Conservation (phyloP, 1,140 invertebrate species). For the Euwallacea fornicatus region DNA sequence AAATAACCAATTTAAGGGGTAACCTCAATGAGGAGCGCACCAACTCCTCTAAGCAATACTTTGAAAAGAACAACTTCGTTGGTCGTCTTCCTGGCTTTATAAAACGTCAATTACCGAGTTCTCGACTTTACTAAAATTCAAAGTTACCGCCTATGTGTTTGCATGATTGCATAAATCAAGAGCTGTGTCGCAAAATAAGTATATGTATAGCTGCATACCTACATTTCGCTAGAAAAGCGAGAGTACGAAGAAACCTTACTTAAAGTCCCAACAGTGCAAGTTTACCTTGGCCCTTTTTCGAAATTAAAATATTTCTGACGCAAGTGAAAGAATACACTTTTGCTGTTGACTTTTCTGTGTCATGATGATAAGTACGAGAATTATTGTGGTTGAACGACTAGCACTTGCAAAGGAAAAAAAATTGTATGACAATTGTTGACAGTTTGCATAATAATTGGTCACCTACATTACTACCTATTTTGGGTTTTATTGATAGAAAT, state of each 20-base stretch:
- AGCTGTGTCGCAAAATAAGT: conserved; percentile 34
- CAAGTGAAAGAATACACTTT: too few species aligned
- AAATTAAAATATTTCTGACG: background rate
- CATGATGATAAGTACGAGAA: too few species aligned
- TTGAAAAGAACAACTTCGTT: conserved; percentile 53
- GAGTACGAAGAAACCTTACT: conserved; percentile 20
- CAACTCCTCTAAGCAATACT: conserved; percentile 46
- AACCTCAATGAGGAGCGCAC: conserved; percentile 47
- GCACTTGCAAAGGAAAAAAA: too few species aligned
- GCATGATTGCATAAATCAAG: conserved; percentile 37
- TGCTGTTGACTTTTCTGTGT: too few species aligned
- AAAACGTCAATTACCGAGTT: conserved; percentile 52
- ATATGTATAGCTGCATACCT: too few species aligned
- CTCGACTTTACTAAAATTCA: too few species aligned
- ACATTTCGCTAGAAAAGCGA: too few species aligned
- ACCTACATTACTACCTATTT: too few species aligned
- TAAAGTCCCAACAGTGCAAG: conserved; percentile 24
- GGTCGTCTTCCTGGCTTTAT: conserved; percentile 52
- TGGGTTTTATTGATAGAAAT: too few species aligned
- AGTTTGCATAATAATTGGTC: too few species aligned
- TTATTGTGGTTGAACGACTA: too few species aligned
- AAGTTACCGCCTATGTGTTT: conserved; percentile 27
- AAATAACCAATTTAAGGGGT: conserved; percentile 54
- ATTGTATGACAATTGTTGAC: background rate
- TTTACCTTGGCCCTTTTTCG: conserved; percentile 17